Evolutionary conservation across 1,140 invertebrate genomes (phyloP).

Genomic region (Anastrepha ludens): DNA sequence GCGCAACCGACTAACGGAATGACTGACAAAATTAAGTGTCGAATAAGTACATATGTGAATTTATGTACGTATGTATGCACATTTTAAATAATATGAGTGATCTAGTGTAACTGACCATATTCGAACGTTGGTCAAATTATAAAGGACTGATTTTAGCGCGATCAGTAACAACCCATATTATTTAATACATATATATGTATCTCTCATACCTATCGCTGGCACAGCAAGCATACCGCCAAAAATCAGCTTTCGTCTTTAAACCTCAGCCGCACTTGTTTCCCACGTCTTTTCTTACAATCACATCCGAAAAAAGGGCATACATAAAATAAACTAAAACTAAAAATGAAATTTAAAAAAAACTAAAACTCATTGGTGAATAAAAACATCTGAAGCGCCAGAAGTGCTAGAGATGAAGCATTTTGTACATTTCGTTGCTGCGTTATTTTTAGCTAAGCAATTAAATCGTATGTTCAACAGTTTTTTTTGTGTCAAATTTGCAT

Average conservation of each 20-base stretch:
- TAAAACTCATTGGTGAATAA: not conserved
- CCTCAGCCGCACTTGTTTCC: not conserved
- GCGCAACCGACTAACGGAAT: too few relatives aligned
- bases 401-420: not conserved
- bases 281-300: not conserved
- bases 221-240: not conserved
- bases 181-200: not conserved
- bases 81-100: not conserved
- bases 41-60: too few relatives aligned
- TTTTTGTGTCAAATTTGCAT: not conserved
- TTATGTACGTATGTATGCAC: too few relatives aligned
- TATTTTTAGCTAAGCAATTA: slow-evolving; percentile 14
- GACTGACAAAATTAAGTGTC: too few relatives aligned
- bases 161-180: not conserved
- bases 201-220: not conserved
- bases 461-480: not conserved
- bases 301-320: not conserved
- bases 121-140: not conserved
- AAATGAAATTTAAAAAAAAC: not conserved
- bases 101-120: not conserved
- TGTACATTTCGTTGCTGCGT: not conserved
- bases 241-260: not conserved
- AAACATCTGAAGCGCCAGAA: slow-evolving; percentile 18
- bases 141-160: not conserved
- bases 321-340: not conserved